phyloP scores from a whole-genome alignment of 2,797 vertebrate genomes.

The Gila robusta region DNA sequence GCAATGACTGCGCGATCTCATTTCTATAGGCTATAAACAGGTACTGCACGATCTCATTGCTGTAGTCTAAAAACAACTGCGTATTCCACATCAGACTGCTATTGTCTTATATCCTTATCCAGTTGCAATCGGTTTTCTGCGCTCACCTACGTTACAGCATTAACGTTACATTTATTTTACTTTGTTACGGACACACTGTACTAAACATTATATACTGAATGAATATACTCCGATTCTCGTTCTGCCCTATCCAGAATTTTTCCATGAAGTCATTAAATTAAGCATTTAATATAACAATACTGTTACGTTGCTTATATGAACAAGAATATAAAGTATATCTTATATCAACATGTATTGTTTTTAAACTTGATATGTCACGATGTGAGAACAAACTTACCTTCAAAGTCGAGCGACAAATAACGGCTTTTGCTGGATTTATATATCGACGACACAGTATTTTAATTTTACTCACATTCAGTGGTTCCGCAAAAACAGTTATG shows the following conservation, averaged over 20 bases:
- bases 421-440: not conserved
- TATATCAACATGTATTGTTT: not conserved
- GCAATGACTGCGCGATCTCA: not conserved
- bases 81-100: not conserved
- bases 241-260: not conserved
- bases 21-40: not conserved
- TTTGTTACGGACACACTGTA: not conserved
- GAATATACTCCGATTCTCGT: not conserved
- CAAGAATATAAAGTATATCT: not conserved
- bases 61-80: not conserved
- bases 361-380: not conserved
- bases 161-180: not conserved
- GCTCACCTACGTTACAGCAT: too few relatives aligned
- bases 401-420: not conserved
- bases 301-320: not conserved
- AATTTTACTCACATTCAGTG: slow-evolving; percentile 11
- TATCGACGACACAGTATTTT: slow-evolving; percentile 2
- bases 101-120: too few relatives aligned
- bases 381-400: slow-evolving; percentile 48
- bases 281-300: not conserved
- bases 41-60: not conserved
- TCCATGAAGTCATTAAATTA: not conserved
- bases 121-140: not conserved
- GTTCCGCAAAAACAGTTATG: not conserved
- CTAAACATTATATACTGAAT: not conserved